A percentile compares a stretch with the other conserved stretches of the same genome.
Evolutionary conservation across 1,140 invertebrate genomes (phyloP).

Genomic region (Hypothenemus hampei): DNA sequence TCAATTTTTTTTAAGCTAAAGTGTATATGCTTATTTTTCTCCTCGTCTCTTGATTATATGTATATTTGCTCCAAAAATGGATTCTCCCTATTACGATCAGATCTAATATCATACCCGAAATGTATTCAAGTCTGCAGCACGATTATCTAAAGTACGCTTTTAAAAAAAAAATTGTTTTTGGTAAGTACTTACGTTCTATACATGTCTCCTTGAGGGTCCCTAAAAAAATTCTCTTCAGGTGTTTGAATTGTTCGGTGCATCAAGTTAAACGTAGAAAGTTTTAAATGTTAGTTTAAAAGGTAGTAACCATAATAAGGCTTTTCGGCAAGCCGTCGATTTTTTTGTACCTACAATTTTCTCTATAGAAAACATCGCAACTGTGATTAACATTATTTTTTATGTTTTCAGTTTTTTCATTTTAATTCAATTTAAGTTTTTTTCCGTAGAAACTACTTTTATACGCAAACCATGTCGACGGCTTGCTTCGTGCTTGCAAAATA

Average conservation of each 20-base stretch:
- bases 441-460: conserved; percentile 16
- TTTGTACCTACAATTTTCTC: conserved; percentile 5
- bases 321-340: conserved; percentile 26
- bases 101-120: not conserved
- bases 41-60: too few species aligned
- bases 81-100: conserved; percentile 13
- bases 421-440: conserved; percentile 14
- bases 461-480: conserved; percentile 24
- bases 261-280: conserved; percentile 5
- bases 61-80: conserved; percentile 23
- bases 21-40: too few species aligned
- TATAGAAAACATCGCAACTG: conserved; percentile 25
- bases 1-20: conserved; percentile 2
- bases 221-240: conserved; percentile 29
- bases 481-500: conserved; percentile 15
- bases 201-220: not conserved
- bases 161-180: conserved; percentile 9
- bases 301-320: conserved; percentile 11
- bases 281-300: conserved; percentile 13
- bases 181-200: conserved; percentile 19
- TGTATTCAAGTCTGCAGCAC: conserved; percentile 8
- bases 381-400: conserved; percentile 8
- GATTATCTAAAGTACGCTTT: not conserved
- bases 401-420: conserved; percentile 13
- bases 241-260: conserved; percentile 22